Conservation (phyloP, 2,797 vertebrate species). For the Cyclopterus lumpus region DNA sequence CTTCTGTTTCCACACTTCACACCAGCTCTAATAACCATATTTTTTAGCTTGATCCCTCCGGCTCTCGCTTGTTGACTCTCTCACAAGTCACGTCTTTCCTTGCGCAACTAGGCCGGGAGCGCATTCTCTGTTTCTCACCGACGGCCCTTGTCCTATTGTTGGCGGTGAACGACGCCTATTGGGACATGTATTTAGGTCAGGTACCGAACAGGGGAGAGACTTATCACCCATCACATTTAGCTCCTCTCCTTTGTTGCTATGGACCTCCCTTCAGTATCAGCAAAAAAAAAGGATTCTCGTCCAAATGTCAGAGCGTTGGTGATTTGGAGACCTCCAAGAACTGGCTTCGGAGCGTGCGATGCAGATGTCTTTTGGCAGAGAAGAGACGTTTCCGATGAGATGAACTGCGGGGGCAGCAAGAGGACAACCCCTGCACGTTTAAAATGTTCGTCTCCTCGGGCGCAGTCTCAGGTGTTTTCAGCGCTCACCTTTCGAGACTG, state of each 20-base stretch:
- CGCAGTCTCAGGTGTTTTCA: conserved; percentile 48
- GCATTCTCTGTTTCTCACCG: conserved; percentile 25
- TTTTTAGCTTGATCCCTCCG: conserved; percentile 28
- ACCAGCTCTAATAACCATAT: conserved; percentile 12
- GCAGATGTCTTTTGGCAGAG: conserved; percentile 41
- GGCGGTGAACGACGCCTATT: conserved; percentile 37
- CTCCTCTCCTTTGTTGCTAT: conserved; percentile 48
- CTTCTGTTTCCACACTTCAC: conserved; percentile 17
- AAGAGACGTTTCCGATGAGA: conserved; percentile 50
- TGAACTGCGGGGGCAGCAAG: conserved; percentile 38
- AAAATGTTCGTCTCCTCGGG: conserved; percentile 46
- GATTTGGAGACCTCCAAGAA: conserved; percentile 56
- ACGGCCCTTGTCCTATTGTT: conserved; percentile 60
- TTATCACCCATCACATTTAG: conserved; percentile 55
- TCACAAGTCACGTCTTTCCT: conserved; percentile 4
- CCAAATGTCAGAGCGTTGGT: conserved; percentile 33
- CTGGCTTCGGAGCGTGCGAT: conserved; percentile 44
- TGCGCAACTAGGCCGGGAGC: conserved; percentile 41
- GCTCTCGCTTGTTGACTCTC: conserved; percentile 26
- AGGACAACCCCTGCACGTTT: conserved; percentile 48
- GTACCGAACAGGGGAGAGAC: conserved; percentile 53
- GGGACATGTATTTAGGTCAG: conserved; percentile 71
- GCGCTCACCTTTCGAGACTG: conserved; percentile 46
- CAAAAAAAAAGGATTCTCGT: conserved; percentile 44
- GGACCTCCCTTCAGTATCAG: conserved; percentile 45